These are phyloP conservation scores for Halocynthia roretzi DNA, from an alignment of 23 tunicate genomes.

Conservation along the genomic window DNA sequence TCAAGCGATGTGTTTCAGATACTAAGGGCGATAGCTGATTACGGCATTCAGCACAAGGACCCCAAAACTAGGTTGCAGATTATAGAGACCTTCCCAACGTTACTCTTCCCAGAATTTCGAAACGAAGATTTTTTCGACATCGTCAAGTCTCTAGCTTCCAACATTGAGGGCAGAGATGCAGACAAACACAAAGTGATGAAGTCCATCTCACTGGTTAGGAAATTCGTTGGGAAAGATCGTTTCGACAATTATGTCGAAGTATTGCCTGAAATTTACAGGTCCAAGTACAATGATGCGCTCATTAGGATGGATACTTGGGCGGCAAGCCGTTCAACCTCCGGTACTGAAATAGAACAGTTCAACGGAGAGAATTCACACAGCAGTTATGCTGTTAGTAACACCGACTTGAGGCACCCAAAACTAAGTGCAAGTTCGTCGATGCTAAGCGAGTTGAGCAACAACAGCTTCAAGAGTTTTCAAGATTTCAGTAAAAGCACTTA, in stretches of 20 bases:
- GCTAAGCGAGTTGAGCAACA: neutral
- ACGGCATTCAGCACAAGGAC: slow-evolving; percentile 61
- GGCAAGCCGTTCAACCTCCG: slow-evolving; percentile 9
- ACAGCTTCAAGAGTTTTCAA: slow-evolving; percentile 5
- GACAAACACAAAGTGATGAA: slow-evolving; percentile 26
- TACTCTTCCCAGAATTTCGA: slow-evolving; percentile 76
- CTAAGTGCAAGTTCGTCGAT: no score
- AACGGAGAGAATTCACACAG: slow-evolving; percentile 5
- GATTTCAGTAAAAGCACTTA: slow-evolving; percentile 48
- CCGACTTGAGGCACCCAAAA: neutral
- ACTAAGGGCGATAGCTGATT: slow-evolving; percentile 41
- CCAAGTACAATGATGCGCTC: slow-evolving; percentile 14
- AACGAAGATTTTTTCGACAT: slow-evolving; percentile 85
- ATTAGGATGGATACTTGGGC: neutral
- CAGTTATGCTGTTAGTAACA: neutral
- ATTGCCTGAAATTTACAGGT: slow-evolving; percentile 40
- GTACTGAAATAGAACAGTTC: neutral
- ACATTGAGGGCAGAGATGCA: slow-evolving; percentile 38
- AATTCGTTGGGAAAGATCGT: slow-evolving; percentile 41
- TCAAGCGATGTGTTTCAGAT: slow-evolving; percentile 47
- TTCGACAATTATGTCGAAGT: slow-evolving; percentile 43
- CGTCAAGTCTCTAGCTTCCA: slow-evolving; percentile 48
- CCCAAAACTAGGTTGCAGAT: slow-evolving; percentile 34
- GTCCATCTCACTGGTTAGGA: slow-evolving; percentile 20
- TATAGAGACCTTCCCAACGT: slow-evolving; percentile 60